A percentile compares a stretch with the other conserved stretches of the same genome.
Conservation (phyloP, 1,140 invertebrate species). For the Cataglyphis hispanica region DNA sequence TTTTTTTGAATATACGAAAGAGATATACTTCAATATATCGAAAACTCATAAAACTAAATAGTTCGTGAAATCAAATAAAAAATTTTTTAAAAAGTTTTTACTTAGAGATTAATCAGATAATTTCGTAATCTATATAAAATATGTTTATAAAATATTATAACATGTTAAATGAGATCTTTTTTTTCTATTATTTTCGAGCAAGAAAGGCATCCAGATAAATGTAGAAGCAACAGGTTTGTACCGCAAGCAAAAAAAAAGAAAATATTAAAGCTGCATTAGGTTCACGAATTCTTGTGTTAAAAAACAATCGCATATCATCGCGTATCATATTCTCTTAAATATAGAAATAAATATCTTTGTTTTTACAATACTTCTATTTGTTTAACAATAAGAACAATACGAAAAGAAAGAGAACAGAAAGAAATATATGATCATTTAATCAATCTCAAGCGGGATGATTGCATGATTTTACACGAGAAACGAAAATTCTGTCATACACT, state of each 20-base stretch:
- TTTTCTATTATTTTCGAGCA: background rate
- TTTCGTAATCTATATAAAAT: background rate
- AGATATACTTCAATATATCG: background rate
- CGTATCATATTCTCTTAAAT: background rate
- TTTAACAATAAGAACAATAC: background rate
- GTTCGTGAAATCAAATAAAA: background rate
- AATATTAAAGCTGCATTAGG: background rate
- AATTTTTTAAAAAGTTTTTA: too few species aligned
- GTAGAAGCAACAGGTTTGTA: background rate
- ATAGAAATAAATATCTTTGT: background rate
- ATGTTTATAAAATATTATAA: background rate
- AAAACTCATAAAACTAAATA: background rate
- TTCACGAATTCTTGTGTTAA: background rate
- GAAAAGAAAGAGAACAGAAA: background rate
- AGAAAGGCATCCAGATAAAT: background rate
- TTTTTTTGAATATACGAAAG: background rate
- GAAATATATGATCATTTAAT: background rate
- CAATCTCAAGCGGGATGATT: background rate
- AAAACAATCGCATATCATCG: background rate
- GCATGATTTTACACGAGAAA: background rate
- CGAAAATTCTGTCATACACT: conserved; percentile 2
- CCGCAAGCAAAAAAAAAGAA: background rate
- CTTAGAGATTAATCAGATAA: background rate
- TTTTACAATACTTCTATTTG: background rate
- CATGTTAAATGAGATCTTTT: background rate